Evolutionary conservation across 2,797 vertebrate genomes (phyloP).

Genomic region (Platalea minor): DNA sequence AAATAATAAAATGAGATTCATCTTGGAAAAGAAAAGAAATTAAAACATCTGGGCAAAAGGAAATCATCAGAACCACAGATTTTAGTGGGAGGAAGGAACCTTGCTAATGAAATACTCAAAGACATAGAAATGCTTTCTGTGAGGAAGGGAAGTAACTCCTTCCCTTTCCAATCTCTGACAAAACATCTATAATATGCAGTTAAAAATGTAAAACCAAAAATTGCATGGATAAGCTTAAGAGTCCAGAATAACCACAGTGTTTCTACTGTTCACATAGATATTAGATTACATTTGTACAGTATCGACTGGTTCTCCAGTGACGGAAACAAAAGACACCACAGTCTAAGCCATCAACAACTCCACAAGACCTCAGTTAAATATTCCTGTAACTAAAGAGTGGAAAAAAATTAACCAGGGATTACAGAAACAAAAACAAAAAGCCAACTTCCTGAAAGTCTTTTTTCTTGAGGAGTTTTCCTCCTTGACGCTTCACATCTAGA

Average conservation of each 20-base stretch:
- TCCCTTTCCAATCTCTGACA: neutral
- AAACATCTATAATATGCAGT: neutral
- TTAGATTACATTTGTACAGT: neutral
- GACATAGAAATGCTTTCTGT: neutral
- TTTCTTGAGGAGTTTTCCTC: neutral
- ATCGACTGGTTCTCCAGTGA: neutral
- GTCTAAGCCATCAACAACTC: neutral
- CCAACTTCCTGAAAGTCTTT: neutral
- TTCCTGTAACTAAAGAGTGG: neutral
- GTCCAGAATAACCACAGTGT: neutral
- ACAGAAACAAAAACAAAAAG: neutral
- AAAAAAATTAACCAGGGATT: fast-evolving
- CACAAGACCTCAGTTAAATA: neutral
- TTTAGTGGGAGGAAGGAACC: constrained; percentile 42
- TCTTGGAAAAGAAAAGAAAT: neutral
- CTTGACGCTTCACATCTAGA: neutral
- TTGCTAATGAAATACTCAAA: constrained; percentile 27
- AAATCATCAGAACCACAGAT: constrained; percentile 38
- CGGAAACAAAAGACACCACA: neutral
- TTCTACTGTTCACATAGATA: neutral
- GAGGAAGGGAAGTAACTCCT: neutral
- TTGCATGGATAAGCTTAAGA: neutral
- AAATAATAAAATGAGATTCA: constrained; percentile 41
- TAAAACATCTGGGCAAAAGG: constrained; percentile 43
- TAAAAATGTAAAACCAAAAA: neutral